These are phyloP conservation scores for Enteromius mattozi DNA, from an alignment of 2,797 vertebrate genomes.

Conservation along the genomic window DNA sequence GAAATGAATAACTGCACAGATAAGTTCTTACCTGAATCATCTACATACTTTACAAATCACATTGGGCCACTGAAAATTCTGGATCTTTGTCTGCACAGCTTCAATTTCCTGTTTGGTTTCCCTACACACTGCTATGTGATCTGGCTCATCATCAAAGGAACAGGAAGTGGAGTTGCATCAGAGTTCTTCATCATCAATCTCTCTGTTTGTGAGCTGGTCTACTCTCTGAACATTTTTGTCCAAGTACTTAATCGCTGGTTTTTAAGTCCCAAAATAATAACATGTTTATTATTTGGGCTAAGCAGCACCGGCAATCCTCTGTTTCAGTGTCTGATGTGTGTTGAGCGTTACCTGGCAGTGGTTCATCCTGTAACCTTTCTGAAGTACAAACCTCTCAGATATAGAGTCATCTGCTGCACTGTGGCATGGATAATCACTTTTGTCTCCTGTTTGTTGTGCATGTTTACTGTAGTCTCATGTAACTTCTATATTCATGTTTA, in stretches of 20 bases:
- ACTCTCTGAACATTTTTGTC: background rate
- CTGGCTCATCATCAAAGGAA: background rate
- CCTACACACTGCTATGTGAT: background rate
- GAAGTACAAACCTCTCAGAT: background rate
- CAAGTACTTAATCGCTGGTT: background rate
- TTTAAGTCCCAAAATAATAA: background rate
- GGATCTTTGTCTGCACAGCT: background rate
- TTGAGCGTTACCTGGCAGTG: conserved; percentile 6
- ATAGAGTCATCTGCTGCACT: background rate
- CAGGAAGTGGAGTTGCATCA: background rate
- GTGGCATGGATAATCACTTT: background rate
- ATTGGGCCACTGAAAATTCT: background rate
- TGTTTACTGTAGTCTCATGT: background rate
- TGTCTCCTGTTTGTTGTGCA: background rate
- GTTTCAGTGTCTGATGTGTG: background rate
- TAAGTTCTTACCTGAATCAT: background rate
- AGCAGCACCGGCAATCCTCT: fast-evolving
- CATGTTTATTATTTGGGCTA: background rate
- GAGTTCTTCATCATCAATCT: background rate
- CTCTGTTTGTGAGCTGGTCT: background rate
- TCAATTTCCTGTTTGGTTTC: background rate
- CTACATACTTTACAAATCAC: background rate
- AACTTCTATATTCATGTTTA: background rate
- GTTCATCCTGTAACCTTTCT: conserved; percentile 5
- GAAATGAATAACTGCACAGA: conserved; percentile 1